phyloP scores from a whole-genome alignment of 2,888 invertebrate genomes.

The Dioctria rufipes region DNA sequence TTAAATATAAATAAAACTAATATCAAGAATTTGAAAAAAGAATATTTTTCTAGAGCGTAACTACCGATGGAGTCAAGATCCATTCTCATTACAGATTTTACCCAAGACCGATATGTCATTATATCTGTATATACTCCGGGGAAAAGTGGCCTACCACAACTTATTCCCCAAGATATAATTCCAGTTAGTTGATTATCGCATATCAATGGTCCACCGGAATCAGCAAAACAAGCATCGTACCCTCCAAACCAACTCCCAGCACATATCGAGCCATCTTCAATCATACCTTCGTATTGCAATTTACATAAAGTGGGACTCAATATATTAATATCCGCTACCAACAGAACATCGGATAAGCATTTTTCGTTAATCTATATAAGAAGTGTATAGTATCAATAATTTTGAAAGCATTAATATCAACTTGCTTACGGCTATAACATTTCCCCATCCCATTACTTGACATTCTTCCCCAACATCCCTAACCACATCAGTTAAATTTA shows the following conservation, averaged over 20 bases:
- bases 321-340: background rate
- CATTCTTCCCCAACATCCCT: background rate
- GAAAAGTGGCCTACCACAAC: background rate
- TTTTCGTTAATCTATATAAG: background rate
- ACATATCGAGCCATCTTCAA: background rate
- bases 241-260: constrained; percentile 1
- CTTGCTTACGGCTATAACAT: background rate
- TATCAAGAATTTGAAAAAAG: no score
- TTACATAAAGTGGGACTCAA: background rate
- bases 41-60: no score
- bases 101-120: background rate
- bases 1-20: no score
- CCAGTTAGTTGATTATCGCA: background rate
- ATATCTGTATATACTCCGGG: constrained; percentile 10
- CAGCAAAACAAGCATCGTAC: constrained; percentile 6
- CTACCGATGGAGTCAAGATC: no score
- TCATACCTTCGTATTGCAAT: fast-evolving
- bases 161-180: background rate
- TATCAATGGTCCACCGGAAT: constrained; percentile 11
- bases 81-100: no score
- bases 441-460: background rate
- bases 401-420: background rate
- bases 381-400: background rate
- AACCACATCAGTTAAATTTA: background rate
- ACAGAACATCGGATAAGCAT: background rate